A percentile compares a stretch with the other conserved stretches of the same genome.
These are phyloP conservation scores for Pterobdella sp. DNA, from an alignment of 2,888 invertebrate genomes.

Conservation along the genomic window DNA sequence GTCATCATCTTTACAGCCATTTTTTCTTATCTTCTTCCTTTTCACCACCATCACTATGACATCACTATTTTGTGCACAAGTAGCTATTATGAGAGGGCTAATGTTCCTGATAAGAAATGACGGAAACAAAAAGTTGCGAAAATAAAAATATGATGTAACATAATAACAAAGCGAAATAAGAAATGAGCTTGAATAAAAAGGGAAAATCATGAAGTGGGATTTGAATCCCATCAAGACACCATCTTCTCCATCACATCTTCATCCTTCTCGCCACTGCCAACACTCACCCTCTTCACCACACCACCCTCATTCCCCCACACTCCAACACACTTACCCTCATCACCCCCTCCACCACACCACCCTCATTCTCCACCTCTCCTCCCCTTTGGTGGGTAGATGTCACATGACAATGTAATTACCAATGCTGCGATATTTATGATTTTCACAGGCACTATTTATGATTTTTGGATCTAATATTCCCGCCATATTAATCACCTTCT, in stretches of 20 bases:
- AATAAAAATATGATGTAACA: no score
- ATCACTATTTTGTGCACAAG: no score
- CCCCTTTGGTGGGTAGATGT: not conserved
- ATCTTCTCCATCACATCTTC: not conserved
- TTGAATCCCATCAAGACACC: not conserved
- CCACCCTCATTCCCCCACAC: not conserved
- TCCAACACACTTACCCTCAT: not conserved
- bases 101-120: no score
- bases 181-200: no score
- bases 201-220: no score
- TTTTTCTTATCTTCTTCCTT: no score
- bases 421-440: conserved; percentile 4
- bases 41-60: no score
- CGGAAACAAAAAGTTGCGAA: no score
- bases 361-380: not conserved
- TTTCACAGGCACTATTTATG: not conserved
- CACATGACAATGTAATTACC: not conserved
- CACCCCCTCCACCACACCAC: not conserved
- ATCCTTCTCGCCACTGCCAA: not conserved
- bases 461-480: conserved; percentile 11
- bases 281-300: not conserved
- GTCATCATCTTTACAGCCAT: no score
- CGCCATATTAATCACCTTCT: conserved; percentile 3
- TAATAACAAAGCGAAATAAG: no score
- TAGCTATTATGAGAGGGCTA: no score